Conservation (phyloP, 2,797 vertebrate genomes). For the Protosalanx chinensis region DNA sequence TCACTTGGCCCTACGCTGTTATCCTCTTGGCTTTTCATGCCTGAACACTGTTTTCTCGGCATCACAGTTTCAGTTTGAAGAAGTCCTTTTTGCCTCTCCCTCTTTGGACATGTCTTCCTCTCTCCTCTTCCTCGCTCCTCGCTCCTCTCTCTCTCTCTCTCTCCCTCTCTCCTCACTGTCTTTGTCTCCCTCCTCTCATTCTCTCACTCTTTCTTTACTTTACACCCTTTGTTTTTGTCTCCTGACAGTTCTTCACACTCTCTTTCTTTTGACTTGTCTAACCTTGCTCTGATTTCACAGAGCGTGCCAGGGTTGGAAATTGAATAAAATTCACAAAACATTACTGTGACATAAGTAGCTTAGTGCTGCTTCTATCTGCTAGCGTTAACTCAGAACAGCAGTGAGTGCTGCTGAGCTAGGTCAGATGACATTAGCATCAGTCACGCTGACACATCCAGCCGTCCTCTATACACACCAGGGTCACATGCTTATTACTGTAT, state of each 20-base stretch:
- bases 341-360: background rate
- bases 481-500: background rate
- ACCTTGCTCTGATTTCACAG: background rate
- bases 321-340: background rate
- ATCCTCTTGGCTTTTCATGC: background rate
- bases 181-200: background rate
- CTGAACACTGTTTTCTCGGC: background rate
- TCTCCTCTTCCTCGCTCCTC: background rate
- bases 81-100: too few species aligned
- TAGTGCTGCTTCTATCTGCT: background rate
- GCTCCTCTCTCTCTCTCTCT: background rate
- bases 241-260: background rate
- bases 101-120: background rate
- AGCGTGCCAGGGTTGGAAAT: conserved; percentile 1
- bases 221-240: background rate
- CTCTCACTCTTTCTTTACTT: background rate
- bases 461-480: background rate
- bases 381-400: background rate
- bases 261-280: background rate
- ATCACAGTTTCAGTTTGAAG: background rate
- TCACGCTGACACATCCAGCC: background rate
- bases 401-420: background rate
- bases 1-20: background rate
- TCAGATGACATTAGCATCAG: conserved; percentile 2
- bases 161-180: background rate